phyloP scores from a whole-genome alignment of 2,888 invertebrate species.

The Ferrisia virgata region DNA sequence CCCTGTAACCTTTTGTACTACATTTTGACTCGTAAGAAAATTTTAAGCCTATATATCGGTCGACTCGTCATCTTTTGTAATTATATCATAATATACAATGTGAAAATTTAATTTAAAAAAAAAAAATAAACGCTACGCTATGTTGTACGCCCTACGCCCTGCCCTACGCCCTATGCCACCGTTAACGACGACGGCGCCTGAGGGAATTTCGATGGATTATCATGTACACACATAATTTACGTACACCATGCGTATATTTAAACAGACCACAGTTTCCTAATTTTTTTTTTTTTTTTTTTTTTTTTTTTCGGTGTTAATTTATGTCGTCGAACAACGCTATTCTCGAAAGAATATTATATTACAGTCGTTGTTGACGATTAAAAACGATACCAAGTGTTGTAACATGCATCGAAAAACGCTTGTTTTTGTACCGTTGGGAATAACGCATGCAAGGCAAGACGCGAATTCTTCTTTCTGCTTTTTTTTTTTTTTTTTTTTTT shows the following conservation, averaged over 20 bases:
- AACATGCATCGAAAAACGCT: neutral
- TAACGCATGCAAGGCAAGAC: neutral
- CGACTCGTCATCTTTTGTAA: too few relatives aligned
- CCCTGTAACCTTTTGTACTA: too few relatives aligned
- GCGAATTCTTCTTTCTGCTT: neutral
- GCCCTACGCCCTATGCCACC: neutral
- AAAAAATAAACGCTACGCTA: too few relatives aligned
- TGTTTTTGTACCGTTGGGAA: conserved; percentile 17
- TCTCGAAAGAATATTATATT: conserved; percentile 15
- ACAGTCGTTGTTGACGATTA: conserved; percentile 26
- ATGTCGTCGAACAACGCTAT: neutral
- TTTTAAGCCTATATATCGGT: too few relatives aligned
- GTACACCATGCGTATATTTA: too few relatives aligned
- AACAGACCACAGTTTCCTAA: neutral
- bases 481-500: neutral
- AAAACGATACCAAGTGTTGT: conserved; percentile 28
- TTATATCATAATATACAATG: too few relatives aligned
- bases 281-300: neutral
- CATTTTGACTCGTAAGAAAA: too few relatives aligned
- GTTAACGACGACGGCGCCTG: neutral
- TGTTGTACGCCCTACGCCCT: too few relatives aligned
- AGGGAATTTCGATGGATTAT: neutral
- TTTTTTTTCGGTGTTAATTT: neutral
- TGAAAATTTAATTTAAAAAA: too few relatives aligned
- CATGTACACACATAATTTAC: too few relatives aligned